Base-by-base conservation (phyloP, 92 coral and sea anemone species). In the Pocillopora grandis region DNA sequence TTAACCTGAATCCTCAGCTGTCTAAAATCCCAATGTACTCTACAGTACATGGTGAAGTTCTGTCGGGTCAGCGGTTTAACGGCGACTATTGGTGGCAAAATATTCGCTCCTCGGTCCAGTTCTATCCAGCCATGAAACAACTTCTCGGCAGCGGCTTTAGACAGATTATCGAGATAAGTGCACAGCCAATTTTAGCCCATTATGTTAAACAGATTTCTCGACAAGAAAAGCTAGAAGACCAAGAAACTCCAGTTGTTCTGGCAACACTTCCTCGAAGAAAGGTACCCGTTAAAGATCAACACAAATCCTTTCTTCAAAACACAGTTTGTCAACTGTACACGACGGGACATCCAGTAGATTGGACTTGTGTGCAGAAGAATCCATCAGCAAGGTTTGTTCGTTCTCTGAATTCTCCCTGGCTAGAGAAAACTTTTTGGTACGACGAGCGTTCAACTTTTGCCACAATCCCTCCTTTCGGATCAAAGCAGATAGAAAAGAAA, bases 51-150 rank as follows among this genome's bases (percentile, higher is more conserved):
- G 94, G 94, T 6, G 81, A 69, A 10, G 83, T 66, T 55, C 23
- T 90, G 20, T 59, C 87, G 12, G 91, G 91, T 9, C 75, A 80
- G 42, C 42, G 56, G 36, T 81, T 88, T 27, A 57, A 74, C 7
- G 20, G 36, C 55, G 79, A 82, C 9, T 90, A 91, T 59, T 91
- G 95, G 95, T 91, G 95, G 95, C 62, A 35, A 71, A 91, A 91
- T 64, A 57, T 89, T 19, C 89, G 92, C 20, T 80, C 81, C 9
- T 76, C 92, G 6, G 94, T 91, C 71, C 79, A 81, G n/a, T 85
- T 91, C 59, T 64, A 72, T 23, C 76, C 69, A 11, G 94, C 94
- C 16, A 71, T 81, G 21, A 76, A 85, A 71, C 36, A 58, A 17
- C n/a, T 86, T 62, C 74, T 88, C 9, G 5, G 37, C 12, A 90